Evolutionary conservation across 2,113 vertebrate species (phyloP).

Genomic region (Equus przewalskii): DNA sequence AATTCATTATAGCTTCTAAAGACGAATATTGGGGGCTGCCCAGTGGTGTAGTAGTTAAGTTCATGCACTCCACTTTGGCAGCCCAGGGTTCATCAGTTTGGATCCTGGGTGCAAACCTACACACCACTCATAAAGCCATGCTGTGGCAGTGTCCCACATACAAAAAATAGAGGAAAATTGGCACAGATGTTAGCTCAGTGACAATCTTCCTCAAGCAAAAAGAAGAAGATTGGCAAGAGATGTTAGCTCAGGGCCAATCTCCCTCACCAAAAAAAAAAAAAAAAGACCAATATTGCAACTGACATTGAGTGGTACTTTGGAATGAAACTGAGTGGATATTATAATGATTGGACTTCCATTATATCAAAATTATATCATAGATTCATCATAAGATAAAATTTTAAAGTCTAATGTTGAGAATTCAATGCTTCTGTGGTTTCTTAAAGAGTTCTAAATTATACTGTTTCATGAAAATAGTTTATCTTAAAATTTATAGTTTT

Average conservation of each 20-base stretch:
- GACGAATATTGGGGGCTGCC: neutral
- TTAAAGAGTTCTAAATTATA: constrained; percentile 59
- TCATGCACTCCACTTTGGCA: too few relatives aligned
- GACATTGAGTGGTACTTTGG: neutral
- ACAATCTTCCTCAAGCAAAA: too few relatives aligned
- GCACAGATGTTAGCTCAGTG: too few relatives aligned
- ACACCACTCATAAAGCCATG: too few relatives aligned
- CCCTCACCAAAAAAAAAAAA: too few relatives aligned
- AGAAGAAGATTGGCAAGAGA: too few relatives aligned
- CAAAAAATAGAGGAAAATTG: too few relatives aligned
- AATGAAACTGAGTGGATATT: constrained; percentile 40
- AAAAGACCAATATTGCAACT: neutral
- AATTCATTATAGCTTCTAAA: constrained; percentile 5
- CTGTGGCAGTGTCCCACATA: too few relatives aligned
- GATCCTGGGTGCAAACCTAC: too few relatives aligned
- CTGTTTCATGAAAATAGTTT: neutral
- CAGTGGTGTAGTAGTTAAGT: too few relatives aligned
- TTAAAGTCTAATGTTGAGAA: neutral
- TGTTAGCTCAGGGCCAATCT: too few relatives aligned
- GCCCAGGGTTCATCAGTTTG: too few relatives aligned
- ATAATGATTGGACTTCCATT: neutral
- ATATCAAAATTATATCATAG: constrained; percentile 46
- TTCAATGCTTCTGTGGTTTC: neutral
- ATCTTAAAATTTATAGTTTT: constrained; percentile 16
- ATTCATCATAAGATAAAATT: constrained; percentile 28